Percentiles rank a stretch among this genome's conserved stretches.
Conservation (phyloP, 2,113 vertebrate species). For the Steatornis caripensis region DNA sequence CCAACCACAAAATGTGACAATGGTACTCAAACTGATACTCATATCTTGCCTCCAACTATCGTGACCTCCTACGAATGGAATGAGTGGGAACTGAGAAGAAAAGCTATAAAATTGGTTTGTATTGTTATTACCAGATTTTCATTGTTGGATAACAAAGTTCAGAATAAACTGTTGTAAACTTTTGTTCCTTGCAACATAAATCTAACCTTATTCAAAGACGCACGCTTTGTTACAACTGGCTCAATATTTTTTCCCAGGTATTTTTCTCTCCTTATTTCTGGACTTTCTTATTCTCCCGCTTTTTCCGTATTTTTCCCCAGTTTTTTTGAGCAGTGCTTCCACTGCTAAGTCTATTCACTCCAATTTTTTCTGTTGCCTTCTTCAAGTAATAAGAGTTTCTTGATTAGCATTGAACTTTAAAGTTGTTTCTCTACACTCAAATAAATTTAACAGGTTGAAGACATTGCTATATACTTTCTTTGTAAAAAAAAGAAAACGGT, state of each 20-base stretch:
- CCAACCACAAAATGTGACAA: conserved; percentile 73
- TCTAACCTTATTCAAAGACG: neutral
- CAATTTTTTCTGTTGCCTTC: neutral
- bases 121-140: neutral
- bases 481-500: neutral
- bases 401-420: neutral
- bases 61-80: conserved; percentile 90
- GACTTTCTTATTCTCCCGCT: neutral
- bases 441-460: neutral
- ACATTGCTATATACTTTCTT: neutral
- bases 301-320: neutral
- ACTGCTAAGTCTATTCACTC: neutral
- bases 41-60: conserved; percentile 83
- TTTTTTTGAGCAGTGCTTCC: neutral
- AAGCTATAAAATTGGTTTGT: conserved; percentile 91
- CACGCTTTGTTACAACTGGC: neutral
- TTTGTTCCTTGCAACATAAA: neutral
- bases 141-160: neutral
- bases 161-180: neutral
- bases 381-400: neutral
- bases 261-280: neutral
- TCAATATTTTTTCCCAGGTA: neutral
- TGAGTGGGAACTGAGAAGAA: conserved; percentile 91
- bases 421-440: neutral
- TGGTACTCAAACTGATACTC: conserved; percentile 88